Base-by-base conservation (phyloP, 2,113 vertebrate species). In the Pollachius pollachius region DNA sequence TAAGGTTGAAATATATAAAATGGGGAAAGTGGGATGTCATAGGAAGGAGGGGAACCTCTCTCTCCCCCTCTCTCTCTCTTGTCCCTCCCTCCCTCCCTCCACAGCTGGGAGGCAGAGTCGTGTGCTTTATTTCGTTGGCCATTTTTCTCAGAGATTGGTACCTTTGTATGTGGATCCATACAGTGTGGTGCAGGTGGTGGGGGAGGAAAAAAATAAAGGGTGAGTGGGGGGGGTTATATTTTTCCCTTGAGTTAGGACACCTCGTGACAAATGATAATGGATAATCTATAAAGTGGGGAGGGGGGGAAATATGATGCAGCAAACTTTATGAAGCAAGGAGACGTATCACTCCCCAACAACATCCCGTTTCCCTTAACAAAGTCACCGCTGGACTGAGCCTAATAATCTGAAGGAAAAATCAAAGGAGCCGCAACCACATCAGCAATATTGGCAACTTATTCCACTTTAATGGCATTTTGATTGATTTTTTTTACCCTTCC, bases 361-460 rank as follows among this genome's bases (percentile, higher is more conserved):
- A 97, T 95, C 94, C 94, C 95, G 95, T 98, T 97, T 98, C 95
- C 94, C 96, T 99, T 99, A 99, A 99, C 97, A 99, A 99, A 99
- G 97, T 98, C 97, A 97, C 96, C 95, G 96, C 94, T 95, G 95
- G 94, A 96, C 94, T 96, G 95, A 95, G 95, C 95, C 96, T 97
- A 97, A 99, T 98, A 98, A 98, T 97, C 95, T 97, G 96, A 98
- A 99, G 94, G 96, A 98, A 99, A 48, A 99, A 99, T 98, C 96
- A 99, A 99, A 97, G 95, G 93, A 95, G 94, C 95, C 93, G 89
- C 95, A 96, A 98, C 96, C 96, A 97, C 96, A 98, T 98, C 96
- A 98, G 97, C 97, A 99, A 96, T 98, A 99, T 98, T 97, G 96
- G 96, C 96, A 98, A 98, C 96, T 97, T 99, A 98, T 98, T 98